Base-by-base conservation (phyloP, 1,140 invertebrate genomes). In the Scaptomyza pallida region DNA sequence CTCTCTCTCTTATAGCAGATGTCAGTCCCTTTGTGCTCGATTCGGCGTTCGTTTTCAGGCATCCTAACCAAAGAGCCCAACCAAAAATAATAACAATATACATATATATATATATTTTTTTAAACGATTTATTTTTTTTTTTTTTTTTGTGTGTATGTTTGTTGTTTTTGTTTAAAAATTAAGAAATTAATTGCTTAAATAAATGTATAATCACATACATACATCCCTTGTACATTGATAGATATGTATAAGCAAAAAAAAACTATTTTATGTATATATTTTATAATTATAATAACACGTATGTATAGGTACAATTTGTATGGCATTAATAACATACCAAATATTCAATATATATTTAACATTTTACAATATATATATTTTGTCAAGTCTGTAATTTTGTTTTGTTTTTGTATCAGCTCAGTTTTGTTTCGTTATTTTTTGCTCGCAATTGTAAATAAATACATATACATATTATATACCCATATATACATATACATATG, bases 271-370 rank as follows among this genome's bases (percentile, higher is more conserved):
- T 12, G 45, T 35, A 61, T 57, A 43, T 23, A 40, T 60, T 37
- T 43, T 44, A 59, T 67, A 37, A 37, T n/a, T n/a, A 37, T 50
- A 63, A 56, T 76, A 59, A 63, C 59, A 63, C 33, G 33, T 56
- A 52, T 71, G 45, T 72, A 60, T 45, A 77, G 59, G 59, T 76
- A 72, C 64, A 68, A 51, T 37, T 52, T 40, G n/a, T 63, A 21
- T 44, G 37, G 33, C 37, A 45, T 63, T 52, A 37, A 55, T 52
- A 52, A 55, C 37, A 41, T 52, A 52, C 50, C 33, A 13, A 19
- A 37, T 48, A 16, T 50, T 19, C 12, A 40, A 26, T 26, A 63
- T 55, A 52, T 70, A 17, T 30, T 57, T 47, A 52, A 35, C 47
- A 48, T 56, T 51, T 65, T 57, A 71, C 48, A 35, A 57, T 56